Evolutionary conservation across 2,113 vertebrate genomes (phyloP).

Genomic region (Dipodomys ordii): DNA sequence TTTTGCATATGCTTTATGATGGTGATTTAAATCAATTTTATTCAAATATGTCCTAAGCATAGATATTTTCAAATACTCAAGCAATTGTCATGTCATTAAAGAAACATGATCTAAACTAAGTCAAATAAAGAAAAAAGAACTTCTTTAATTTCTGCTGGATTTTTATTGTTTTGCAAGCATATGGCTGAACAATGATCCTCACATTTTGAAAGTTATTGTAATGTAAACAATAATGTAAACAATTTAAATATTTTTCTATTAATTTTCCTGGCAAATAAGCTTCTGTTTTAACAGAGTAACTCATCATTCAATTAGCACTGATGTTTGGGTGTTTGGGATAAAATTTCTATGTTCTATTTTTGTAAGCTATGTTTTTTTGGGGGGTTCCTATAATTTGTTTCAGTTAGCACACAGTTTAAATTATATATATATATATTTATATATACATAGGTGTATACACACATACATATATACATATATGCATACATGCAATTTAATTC

Average conservation of each 20-base stretch:
- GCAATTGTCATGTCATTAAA: background rate
- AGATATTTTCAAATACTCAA: background rate
- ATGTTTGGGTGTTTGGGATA: background rate
- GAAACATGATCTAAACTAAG: background rate
- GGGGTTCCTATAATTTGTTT: too few species aligned
- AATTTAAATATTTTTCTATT: background rate
- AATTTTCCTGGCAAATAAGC: background rate
- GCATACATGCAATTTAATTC: too few species aligned
- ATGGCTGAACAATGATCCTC: background rate
- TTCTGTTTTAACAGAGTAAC: background rate
- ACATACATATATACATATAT: too few species aligned
- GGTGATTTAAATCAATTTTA: constrained; percentile 19
- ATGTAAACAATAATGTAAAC: background rate
- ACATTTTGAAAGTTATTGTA: background rate
- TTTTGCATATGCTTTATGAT: constrained; percentile 15
- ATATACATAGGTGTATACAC: too few species aligned
- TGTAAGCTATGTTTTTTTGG: background rate
- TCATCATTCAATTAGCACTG: background rate
- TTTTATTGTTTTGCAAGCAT: too few species aligned
- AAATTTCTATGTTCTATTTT: background rate
- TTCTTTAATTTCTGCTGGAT: background rate
- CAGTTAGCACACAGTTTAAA: too few species aligned
- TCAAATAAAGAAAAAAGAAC: background rate
- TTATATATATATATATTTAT: too few species aligned
- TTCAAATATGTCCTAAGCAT: background rate